A percentile compares a stretch with the other conserved stretches of the same genome.
These are phyloP conservation scores for Turritopsis rubra DNA, from an alignment of 30 jellyfish, hydroid and myxozoan species.

Conservation along the genomic window DNA sequence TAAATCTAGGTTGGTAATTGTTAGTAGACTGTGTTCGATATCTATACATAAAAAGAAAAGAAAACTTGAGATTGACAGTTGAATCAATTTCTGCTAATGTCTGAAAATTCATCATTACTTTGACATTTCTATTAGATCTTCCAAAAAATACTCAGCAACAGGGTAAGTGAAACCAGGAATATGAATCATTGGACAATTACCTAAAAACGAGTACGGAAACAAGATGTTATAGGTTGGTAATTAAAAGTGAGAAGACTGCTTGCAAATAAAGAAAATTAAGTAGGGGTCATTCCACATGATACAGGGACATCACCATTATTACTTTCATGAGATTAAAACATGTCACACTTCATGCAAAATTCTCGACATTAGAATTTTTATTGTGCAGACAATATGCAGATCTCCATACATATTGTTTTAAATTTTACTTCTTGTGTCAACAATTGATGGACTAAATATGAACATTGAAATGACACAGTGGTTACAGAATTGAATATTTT, in stretches of 20 bases:
- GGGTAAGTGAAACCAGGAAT: slow-evolving; percentile 87
- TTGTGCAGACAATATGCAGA: too few species aligned
- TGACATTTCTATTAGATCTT: slow-evolving; percentile 39
- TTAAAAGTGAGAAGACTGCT: background rate
- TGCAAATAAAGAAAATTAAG: background rate
- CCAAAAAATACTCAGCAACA: slow-evolving; percentile 57
- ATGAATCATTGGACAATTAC: slow-evolving; percentile 60
- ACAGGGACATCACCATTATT: too few species aligned
- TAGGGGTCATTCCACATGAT: too few species aligned
- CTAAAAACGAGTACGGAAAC: slow-evolving; percentile 16
- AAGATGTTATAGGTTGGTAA: background rate
- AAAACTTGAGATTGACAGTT: background rate
- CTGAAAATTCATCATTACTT: slow-evolving; percentile 23
- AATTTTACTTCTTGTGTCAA: too few species aligned
- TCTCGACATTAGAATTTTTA: too few species aligned
- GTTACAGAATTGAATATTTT: too few species aligned
- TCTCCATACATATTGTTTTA: too few species aligned
- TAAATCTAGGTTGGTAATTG: background rate
- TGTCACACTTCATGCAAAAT: too few species aligned
- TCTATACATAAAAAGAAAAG: background rate
- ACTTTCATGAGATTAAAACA: too few species aligned
- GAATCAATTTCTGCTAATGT: background rate
- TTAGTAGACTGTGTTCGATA: background rate
- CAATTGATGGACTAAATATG: too few species aligned
- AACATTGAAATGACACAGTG: too few species aligned